Base-by-base conservation (phyloP, 2,797 vertebrate genomes). In the Danio choprae region DNA sequence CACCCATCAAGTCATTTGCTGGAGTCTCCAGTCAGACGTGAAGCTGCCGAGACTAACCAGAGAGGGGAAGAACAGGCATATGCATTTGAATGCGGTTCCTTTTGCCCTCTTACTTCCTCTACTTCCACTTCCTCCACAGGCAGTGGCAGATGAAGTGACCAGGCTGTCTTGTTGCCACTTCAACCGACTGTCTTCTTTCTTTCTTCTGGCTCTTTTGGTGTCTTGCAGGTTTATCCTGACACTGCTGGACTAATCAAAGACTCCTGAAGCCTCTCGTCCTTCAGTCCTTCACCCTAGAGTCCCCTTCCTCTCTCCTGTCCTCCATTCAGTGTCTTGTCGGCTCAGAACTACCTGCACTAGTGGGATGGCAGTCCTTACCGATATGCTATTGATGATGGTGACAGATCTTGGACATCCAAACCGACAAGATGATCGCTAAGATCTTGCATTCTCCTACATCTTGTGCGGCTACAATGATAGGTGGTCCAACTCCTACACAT, bases 161-260 rank as follows among this genome's bases (percentile, higher is more conserved):
- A 51, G 55, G 77, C 36, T 65, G 77, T 65, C 74, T 60, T 38
- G 55, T 56, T 55, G 67, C 22, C 72, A 55, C 58, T 79, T 15
- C 0, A 7, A 41, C 46, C 40, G 36, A 18, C 40, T 75, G 59
- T 18, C 50, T 63, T 62, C 38, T 5, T 72, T 38, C 58, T 44
- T 65, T 65, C 84, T 87, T 87, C 89, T 77, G 71, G 38, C 22
- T 91, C 92, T 89, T 59, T 93, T 92, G 46, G 94, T 87, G 90
- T 93, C 94, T 95, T 94, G 91, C 88, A 86, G 91, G 86, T 89
- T 85, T 1, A 88, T 87, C 90, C 91, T 91, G 93, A 87, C 91
- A 89, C 93, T 93, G 91, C 84, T 91, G 91, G 92, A 92, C 93
- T 94, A 95, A 95, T 96, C 95, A 94, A 93, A 91, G 85, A 89